These are phyloP conservation scores for Brenthis daphne DNA, from an alignment of 2,888 invertebrate genomes.

Conservation along the genomic window DNA sequence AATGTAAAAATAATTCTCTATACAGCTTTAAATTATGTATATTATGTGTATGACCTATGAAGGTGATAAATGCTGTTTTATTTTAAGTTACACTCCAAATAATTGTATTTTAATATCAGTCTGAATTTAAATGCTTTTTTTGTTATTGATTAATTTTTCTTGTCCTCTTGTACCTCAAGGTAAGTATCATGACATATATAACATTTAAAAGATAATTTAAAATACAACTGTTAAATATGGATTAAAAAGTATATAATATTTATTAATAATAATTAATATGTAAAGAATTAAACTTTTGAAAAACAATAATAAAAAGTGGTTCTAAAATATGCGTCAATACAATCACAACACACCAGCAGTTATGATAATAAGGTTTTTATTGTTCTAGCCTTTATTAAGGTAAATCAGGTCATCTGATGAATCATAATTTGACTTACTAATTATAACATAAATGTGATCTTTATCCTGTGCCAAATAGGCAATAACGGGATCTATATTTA, in stretches of 20 bases:
- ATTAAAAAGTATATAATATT: neutral
- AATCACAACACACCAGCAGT: neutral
- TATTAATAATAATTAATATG: constrained; percentile 3
- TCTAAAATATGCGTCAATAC: neutral
- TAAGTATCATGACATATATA: no score
- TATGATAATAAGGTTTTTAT: constrained; percentile 3
- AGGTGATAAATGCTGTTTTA: no score
- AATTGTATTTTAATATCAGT: no score
- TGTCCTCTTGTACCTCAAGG: no score
- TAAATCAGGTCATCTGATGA: constrained; percentile 27
- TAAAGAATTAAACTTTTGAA: neutral
- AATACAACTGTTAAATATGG: no score
- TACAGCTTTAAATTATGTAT: no score
- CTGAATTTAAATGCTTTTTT: no score
- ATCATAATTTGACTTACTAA: constrained; percentile 18
- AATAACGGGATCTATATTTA: constrained; percentile 9
- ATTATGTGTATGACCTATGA: no score
- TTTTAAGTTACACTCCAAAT: no score
- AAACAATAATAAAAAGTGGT: neutral
- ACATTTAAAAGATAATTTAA: no score
- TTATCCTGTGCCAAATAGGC: constrained; percentile 15
- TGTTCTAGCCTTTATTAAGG: constrained; percentile 4
- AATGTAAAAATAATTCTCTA: no score
- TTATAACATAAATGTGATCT: constrained; percentile 18
- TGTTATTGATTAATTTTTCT: no score